Percentiles rank a stretch among this genome's conserved stretches.
These are phyloP conservation scores for Rhombomys opimus DNA, from an alignment of 2,113 vertebrate genomes.

Conservation along the genomic window DNA sequence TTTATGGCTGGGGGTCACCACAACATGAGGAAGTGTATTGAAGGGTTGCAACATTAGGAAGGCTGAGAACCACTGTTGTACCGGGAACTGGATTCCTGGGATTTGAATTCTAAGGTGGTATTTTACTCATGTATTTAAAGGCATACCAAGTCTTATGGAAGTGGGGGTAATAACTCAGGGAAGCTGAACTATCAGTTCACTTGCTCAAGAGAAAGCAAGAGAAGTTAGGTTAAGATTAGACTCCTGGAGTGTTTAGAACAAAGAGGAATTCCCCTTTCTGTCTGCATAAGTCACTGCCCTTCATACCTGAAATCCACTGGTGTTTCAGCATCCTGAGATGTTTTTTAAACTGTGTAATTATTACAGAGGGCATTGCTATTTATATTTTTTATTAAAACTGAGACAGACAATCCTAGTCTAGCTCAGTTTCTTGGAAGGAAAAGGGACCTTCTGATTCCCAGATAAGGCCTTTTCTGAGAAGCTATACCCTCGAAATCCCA, in stretches of 20 bases:
- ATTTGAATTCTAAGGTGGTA: no score
- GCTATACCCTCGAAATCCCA: not conserved
- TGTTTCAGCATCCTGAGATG: not conserved
- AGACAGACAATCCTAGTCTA: not conserved
- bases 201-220: not conserved
- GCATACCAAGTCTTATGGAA: not conserved
- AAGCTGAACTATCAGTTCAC: not conserved
- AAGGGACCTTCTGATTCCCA: not conserved
- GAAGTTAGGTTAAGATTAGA: not conserved
- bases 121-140: not conserved
- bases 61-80: not conserved
- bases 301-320: not conserved
- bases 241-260: not conserved
- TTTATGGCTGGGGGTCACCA: not conserved
- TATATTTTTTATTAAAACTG: not conserved
- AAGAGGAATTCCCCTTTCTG: no score
- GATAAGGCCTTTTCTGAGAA: not conserved
- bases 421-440: not conserved
- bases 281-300: accelerated
- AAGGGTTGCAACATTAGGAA: not conserved
- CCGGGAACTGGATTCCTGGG: no score
- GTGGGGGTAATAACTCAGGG: accelerated
- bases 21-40: not conserved
- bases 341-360: not conserved
- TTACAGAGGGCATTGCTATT: not conserved